Conservation (phyloP, 1,140 invertebrate genomes). For the Pseudobourletiella spinata region DNA sequence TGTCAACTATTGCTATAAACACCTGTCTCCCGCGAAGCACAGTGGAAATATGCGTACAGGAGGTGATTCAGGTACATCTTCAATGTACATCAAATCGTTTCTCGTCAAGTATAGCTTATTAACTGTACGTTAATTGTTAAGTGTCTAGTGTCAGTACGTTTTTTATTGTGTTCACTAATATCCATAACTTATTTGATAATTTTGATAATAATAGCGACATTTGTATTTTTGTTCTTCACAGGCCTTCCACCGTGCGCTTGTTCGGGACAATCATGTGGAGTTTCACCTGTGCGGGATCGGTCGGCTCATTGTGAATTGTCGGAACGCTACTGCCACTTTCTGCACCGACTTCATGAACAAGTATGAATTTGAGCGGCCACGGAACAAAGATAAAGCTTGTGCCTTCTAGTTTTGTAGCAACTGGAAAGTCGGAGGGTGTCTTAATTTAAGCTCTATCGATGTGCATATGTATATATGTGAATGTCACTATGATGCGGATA, state of each 20-base stretch:
- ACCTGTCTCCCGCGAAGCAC: conserved; percentile 4
- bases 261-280: not conserved
- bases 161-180: too few species aligned
- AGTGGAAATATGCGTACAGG: conserved; percentile 26
- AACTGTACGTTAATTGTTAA: too few species aligned
- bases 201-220: too few species aligned
- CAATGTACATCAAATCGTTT: too few species aligned
- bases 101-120: too few species aligned
- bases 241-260: not conserved
- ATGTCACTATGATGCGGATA: too few species aligned
- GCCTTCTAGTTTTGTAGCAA: not conserved
- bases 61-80: conserved; percentile 27
- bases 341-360: conserved; percentile 2
- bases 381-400: not conserved
- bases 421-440: too few species aligned
- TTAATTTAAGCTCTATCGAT: too few species aligned
- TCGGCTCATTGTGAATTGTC: not conserved
- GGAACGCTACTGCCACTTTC: not conserved
- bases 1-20: conserved; percentile 19
- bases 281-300: conserved; percentile 2
- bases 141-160: too few species aligned
- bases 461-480: too few species aligned
- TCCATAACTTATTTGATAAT: too few species aligned
- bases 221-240: not conserved
- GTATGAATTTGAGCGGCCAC: not conserved